Evolutionary conservation across 2,113 vertebrate species (phyloP), one percentile per base, ranked within the genome.

Genomic region (Anolis sagrei): DNA sequence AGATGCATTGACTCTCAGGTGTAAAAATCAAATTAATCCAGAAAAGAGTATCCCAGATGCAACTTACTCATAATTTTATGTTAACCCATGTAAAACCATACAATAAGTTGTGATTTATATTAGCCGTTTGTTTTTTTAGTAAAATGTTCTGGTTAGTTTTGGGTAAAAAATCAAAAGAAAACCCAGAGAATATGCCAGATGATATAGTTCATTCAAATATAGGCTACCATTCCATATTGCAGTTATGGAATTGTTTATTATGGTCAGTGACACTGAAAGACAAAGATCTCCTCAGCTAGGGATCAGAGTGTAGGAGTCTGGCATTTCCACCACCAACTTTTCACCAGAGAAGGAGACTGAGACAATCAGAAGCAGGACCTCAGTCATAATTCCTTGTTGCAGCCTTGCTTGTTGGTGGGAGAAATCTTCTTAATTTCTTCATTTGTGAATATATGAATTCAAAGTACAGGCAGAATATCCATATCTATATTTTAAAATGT

Each of bases 1-100:
- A 96, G 94, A 95, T 95, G 94, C 82, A 90, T 86, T 90, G 83
- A 93, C 70, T 89, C 82, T 91, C 91, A 91, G 91, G 81, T 84
- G 88, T 68, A 39, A 74, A 88, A 58, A 86, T 87, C 69, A 73
- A 83, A 89, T 51, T 90, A 86, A 79, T 51, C 34, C 64, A 68
- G 39, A 93, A 92, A 87, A 90, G 75, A 25, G 4, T 82, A 81
- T 58, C 76, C 73, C 66, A 64, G 32, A 68, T 81, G 16, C 5
- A 82, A 70, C 49, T 76, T 79, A 2, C 4, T 80, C 78, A 73
- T 4, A 58, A 7, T 76, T 74, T 23, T 82, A 88, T 83, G 32
- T 83, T 82, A 87, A 82, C 16, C 5, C 78, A 6, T 70, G 54
- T 11, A 14, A 77, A 80, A 1, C 70, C 73, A 70, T 82, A 49